These are phyloP conservation scores for Drosophila seguyi DNA, from an alignment of 1,140 invertebrate species.

Conservation along the genomic window DNA sequence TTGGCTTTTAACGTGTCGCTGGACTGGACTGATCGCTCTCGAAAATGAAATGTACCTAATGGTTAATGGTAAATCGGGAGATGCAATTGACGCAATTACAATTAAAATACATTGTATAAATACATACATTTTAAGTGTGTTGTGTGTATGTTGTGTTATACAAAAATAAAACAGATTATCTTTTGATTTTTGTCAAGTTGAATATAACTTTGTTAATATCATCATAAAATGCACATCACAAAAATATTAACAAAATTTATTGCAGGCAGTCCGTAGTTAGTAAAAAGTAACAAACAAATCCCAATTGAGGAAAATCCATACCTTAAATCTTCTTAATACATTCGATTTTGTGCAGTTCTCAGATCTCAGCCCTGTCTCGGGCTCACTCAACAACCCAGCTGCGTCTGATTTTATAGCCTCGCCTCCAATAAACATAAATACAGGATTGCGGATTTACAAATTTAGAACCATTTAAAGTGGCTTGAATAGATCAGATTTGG, in stretches of 20 bases:
- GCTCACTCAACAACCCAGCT: conserved; percentile 7
- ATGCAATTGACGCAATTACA: conserved; percentile 60
- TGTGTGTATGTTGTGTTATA: conserved; percentile 52
- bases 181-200: conserved; percentile 83
- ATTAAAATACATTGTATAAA: conserved; percentile 67
- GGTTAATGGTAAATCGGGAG: conserved; percentile 36
- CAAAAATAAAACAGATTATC: conserved; percentile 84
- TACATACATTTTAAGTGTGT: conserved; percentile 62
- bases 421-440: conserved; percentile 22
- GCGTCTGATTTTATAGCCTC: conserved; percentile 20
- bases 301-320: conserved; percentile 66
- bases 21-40: conserved; percentile 32
- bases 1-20: neutral
- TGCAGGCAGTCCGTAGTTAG: conserved; percentile 83
- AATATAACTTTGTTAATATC: conserved; percentile 83
- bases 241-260: conserved; percentile 84
- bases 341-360: conserved; percentile 45
- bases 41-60: conserved; percentile 47
- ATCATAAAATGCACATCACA: conserved; percentile 76
- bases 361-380: conserved; percentile 30
- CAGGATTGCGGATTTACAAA: conserved; percentile 17
- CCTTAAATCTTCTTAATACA: conserved; percentile 50
- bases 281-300: conserved; percentile 81
- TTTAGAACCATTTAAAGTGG: conserved; percentile 8
- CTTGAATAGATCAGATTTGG: conserved; percentile 26